These are phyloP conservation scores for Ectobius pallidus DNA, from an alignment of 2,888 invertebrate species.

Conservation along the genomic window DNA sequence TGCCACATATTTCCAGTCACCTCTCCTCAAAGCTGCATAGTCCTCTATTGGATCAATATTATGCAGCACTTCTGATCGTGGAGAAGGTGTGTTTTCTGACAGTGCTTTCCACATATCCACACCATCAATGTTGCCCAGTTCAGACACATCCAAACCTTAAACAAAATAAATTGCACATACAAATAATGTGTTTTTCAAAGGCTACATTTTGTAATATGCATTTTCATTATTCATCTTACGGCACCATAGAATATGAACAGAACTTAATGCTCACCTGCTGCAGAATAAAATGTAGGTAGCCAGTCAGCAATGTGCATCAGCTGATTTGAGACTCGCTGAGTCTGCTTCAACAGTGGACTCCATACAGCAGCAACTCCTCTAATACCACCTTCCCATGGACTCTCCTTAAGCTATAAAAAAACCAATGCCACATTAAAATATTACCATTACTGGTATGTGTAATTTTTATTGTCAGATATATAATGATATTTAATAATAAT, in stretches of 20 bases:
- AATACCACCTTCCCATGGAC: constrained; percentile 74
- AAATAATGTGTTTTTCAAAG: neutral
- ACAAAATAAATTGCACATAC: neutral
- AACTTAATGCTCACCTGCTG: no score
- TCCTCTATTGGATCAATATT: constrained; percentile 56
- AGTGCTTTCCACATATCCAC: constrained; percentile 60
- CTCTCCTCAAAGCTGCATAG: constrained; percentile 52
- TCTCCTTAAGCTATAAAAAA: constrained; percentile 64
- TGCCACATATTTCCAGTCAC: constrained; percentile 55
- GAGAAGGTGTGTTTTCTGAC: constrained; percentile 52
- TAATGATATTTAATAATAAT: no score
- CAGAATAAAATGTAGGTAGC: constrained; percentile 70
- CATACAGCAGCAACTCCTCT: constrained; percentile 69
- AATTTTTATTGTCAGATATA: no score
- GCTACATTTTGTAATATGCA: neutral
- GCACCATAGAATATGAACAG: no score
- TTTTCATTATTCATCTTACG: neutral
- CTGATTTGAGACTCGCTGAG: constrained; percentile 63
- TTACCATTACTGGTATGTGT: no score
- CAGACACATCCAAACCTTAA: constrained; percentile 53
- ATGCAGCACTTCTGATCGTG: constrained; percentile 57
- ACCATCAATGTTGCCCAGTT: constrained; percentile 65
- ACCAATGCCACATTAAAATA: no score
- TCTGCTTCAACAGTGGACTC: constrained; percentile 64
- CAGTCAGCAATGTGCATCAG: constrained; percentile 73